Base-by-base conservation (phyloP, 2,797 vertebrate species). In the Gymnothorax javanicus region DNA sequence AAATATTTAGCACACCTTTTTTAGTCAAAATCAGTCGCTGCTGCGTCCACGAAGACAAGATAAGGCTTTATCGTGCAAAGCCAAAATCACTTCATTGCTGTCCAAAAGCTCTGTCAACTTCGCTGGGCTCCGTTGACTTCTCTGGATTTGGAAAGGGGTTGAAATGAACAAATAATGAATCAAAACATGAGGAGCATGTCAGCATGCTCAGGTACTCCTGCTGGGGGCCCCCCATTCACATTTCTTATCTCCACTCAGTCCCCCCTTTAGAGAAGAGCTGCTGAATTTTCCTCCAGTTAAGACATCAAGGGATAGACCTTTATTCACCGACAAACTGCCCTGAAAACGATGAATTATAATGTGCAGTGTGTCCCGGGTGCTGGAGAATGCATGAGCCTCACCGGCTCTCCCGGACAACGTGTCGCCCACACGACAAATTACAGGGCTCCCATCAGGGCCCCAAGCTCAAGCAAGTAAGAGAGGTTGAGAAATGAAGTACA, bases 361-460 rank as follows among this genome's bases (percentile, higher is more conserved):
- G 91, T 89, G 89, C 92, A 92, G 89, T 92, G 92, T 90, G 89
- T 94, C 91, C 92, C 92, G 90, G 88, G 84, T 4, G 27, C 87
- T 85, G 73, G 12, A 85, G 87, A 82, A 33, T 15, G 52, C 1
- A 85, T 88, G 59, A 79, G 89, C 64, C 69, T 79, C 27, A 85
- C 86, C 90, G 92, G 84, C 88, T 91, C 89, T 89, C 92, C 89
- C 91, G 77, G 58, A 87, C 69, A 91, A 91, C 89, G 91, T 91
- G 89, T 89, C 57, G 87, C 92, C 92, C 81, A 85, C 59, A 91
- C 92, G 93, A 96, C 96, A 96, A 96, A 96, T 96, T 94, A 95
- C 92, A 92, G 87, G 84, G 89, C 90, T 83, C 88, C 94, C 91
- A 43, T 43, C 33, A 43, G 33, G 33, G 33, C 33, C 33, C 33